Conservation (phyloP, 2,888 invertebrate species). For the Tromatobia lineatoria region DNA sequence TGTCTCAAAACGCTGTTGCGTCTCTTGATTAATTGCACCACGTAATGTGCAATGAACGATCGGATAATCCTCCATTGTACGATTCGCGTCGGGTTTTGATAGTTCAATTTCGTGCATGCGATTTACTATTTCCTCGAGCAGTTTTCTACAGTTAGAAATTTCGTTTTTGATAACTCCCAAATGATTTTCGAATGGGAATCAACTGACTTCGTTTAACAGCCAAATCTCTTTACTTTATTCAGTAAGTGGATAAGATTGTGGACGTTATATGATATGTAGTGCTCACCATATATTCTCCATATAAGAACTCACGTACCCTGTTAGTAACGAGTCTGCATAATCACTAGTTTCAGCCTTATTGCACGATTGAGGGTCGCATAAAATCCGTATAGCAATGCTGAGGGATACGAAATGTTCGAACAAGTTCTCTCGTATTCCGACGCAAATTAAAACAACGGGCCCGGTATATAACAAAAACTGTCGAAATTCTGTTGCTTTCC, state of each 20-base stretch:
- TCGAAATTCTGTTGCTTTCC: slow-evolving; percentile 73
- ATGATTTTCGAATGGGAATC: no score
- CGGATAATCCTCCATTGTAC: slow-evolving; percentile 28
- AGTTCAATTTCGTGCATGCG: slow-evolving; percentile 50
- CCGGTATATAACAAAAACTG: slow-evolving; percentile 74
- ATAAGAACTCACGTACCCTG: slow-evolving; percentile 70
- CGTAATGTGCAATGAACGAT: slow-evolving; percentile 31
- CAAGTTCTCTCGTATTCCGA: slow-evolving; percentile 59
- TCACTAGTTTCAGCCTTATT: slow-evolving; percentile 50
- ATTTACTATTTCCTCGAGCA: slow-evolving; percentile 69
- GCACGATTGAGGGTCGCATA: slow-evolving; percentile 60
- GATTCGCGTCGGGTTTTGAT: slow-evolving; percentile 7
- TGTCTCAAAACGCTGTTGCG: no score
- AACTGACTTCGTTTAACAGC: slow-evolving; percentile 63
- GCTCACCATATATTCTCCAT: slow-evolving; percentile 68
- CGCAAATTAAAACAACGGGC: slow-evolving; percentile 65
- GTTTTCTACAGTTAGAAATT: slow-evolving; percentile 61
- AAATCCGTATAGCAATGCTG: slow-evolving; percentile 69
- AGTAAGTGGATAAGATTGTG: slow-evolving; percentile 56
- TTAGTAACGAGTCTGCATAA: slow-evolving; percentile 67
- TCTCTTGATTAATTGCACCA: slow-evolving; percentile 18
- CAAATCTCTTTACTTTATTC: slow-evolving; percentile 59
- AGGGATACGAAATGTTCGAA: slow-evolving; percentile 71
- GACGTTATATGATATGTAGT: no score
- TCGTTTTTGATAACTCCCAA: slow-evolving; percentile 59